Conservation (phyloP, 2,113 vertebrate genomes). For the Barbus barbus region DNA sequence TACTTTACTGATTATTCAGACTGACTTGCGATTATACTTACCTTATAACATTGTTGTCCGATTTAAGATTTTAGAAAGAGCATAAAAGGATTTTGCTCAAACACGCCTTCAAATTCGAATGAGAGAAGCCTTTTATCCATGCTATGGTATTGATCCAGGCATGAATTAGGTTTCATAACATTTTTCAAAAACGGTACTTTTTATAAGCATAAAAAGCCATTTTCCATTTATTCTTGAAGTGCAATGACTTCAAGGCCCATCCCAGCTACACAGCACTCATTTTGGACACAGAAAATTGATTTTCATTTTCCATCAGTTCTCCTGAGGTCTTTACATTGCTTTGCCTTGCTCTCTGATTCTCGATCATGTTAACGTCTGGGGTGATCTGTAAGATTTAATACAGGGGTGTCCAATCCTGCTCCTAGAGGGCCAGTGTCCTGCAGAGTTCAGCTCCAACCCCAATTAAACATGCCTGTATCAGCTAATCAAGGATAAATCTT, state of each 20-base stretch:
- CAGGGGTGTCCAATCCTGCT: neutral
- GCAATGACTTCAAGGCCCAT: neutral
- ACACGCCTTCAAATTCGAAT: neutral
- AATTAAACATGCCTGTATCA: neutral
- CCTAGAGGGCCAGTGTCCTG: neutral
- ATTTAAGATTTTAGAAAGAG: neutral
- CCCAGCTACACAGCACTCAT: neutral
- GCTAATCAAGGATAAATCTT: neutral
- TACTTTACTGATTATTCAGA: neutral
- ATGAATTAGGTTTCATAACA: neutral
- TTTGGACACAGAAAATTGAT: slow-evolving; percentile 7
- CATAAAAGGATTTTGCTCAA: neutral
- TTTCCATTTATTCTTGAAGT: neutral
- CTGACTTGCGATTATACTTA: neutral
- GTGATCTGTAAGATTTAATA: slow-evolving; percentile 13
- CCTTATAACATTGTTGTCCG: neutral
- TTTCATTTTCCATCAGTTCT: slow-evolving; percentile 17
- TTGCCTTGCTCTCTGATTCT: slow-evolving; percentile 9
- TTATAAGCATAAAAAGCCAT: neutral
- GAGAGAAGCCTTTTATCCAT: neutral
- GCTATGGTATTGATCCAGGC: neutral
- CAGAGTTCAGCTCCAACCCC: neutral
- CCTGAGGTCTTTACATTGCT: neutral
- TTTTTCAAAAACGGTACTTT: too few species aligned
- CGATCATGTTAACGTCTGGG: neutral